A percentile compares a stretch with the other conserved stretches of the same genome.
phyloP scores from a whole-genome alignment of 37 sponge, comb jelly and placozoan species.

The Beroe forskalii region DNA sequence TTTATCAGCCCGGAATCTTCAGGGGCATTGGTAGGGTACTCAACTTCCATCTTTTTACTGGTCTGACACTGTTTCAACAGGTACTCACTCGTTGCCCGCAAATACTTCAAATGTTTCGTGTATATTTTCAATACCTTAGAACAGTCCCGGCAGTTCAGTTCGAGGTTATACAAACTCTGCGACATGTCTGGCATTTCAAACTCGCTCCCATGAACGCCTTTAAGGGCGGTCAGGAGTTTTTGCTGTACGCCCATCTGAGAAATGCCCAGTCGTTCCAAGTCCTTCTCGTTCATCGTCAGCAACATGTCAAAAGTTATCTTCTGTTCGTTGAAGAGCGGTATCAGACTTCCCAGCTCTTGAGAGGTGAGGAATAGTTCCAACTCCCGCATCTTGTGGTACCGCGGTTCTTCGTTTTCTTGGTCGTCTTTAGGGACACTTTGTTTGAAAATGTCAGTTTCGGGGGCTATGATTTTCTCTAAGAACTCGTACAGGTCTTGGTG shows the following conservation, averaged over 20 bases:
- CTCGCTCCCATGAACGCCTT: slow-evolving; percentile 69
- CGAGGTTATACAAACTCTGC: slow-evolving; percentile 30
- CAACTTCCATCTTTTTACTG: neutral
- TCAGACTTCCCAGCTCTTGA: slow-evolving; percentile 69
- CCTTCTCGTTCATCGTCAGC: slow-evolving; percentile 70
- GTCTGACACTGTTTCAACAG: slow-evolving; percentile 4
- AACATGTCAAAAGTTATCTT: slow-evolving; percentile 68
- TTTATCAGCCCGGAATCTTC: slow-evolving; percentile 30
- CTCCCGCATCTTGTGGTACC: slow-evolving; percentile 68
- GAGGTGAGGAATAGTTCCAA: slow-evolving; percentile 76
- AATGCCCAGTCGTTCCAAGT: slow-evolving; percentile 72
- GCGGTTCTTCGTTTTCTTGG: neutral
- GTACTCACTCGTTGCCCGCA: slow-evolving; percentile 15
- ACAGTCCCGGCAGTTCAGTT: slow-evolving; percentile 22
- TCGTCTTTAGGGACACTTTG: neutral
- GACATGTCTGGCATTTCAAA: slow-evolving; percentile 70
- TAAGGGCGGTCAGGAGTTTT: slow-evolving; percentile 68
- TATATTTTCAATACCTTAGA: slow-evolving; percentile 37
- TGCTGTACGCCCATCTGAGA: slow-evolving; percentile 69
- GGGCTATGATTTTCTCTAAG: neutral
- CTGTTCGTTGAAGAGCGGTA: slow-evolving; percentile 69
- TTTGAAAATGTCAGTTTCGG: neutral
- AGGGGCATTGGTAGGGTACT: neutral
- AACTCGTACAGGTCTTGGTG: neutral
- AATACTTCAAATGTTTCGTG: slow-evolving; percentile 42